Percentiles rank a stretch among this genome's conserved stretches.
Conservation (phyloP, 2,888 invertebrate species). For the Ophion ventricosus region DNA sequence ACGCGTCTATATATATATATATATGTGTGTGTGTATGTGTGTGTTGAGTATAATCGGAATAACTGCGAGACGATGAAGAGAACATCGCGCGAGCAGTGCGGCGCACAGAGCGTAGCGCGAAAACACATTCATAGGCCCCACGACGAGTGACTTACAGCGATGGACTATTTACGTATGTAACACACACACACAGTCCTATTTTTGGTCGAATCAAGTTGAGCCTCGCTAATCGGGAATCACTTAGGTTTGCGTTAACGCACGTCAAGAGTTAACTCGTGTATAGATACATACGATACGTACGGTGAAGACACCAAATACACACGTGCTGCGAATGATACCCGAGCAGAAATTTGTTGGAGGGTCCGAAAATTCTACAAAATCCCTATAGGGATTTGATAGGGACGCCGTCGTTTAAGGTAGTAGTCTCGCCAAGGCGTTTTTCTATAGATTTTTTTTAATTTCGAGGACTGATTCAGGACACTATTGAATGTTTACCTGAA, state of each 20-base stretch:
- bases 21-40: neutral
- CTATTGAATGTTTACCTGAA: too few species aligned
- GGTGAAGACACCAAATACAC: neutral
- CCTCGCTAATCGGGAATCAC: conserved; percentile 49
- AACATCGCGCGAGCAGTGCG: conserved; percentile 3
- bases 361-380: too few species aligned
- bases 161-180: conserved; percentile 64
- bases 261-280: conserved; percentile 22
- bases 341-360: too few species aligned
- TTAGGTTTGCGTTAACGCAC: conserved; percentile 44
- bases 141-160: conserved; percentile 62
- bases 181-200: conserved; percentile 61
- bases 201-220: conserved; percentile 55
- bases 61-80: neutral
- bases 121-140: conserved; percentile 54
- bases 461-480: too few species aligned
- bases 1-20: too few species aligned
- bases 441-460: too few species aligned
- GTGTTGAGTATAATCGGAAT: neutral
- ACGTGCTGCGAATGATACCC: conserved; percentile 9
- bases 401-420: too few species aligned
- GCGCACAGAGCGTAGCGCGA: conserved; percentile 28
- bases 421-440: too few species aligned
- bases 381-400: too few species aligned
- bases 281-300: neutral